Conservation (phyloP, 2,113 vertebrate genomes). For the Podarcis raffonei region DNA sequence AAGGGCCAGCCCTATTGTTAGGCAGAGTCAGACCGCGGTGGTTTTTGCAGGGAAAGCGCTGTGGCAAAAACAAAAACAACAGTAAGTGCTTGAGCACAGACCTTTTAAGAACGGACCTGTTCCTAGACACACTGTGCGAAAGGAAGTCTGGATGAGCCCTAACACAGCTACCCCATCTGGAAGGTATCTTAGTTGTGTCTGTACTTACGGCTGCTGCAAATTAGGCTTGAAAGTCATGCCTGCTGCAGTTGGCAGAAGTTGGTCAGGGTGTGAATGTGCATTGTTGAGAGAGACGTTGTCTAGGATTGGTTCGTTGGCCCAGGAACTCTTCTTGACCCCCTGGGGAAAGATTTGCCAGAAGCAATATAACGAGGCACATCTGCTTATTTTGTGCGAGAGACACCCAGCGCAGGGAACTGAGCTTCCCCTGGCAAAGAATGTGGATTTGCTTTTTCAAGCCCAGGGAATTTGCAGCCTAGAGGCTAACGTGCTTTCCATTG, state of each 20-base stretch:
- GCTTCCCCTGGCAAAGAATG: neutral
- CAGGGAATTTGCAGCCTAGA: neutral
- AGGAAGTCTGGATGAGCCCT: no score
- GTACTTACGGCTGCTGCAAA: neutral
- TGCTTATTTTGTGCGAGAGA: neutral
- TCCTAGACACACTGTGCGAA: no score
- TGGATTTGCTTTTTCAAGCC: neutral
- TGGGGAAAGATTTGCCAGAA: neutral
- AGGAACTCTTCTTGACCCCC: neutral
- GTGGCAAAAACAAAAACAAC: no score
- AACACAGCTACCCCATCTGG: neutral
- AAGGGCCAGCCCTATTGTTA: neutral
- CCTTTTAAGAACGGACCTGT: no score
- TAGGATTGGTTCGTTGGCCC: neutral
- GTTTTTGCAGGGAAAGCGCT: no score
- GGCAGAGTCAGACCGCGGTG: neutral
- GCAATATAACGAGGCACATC: neutral
- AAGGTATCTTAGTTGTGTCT: neutral
- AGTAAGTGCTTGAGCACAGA: no score
- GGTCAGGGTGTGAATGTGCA: neutral
- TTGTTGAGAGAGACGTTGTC: neutral
- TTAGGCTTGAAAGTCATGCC: neutral
- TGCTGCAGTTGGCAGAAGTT: neutral
- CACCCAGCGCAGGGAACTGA: neutral
- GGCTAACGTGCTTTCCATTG: neutral